These are phyloP conservation scores for cat (Felis catus) DNA, from an alignment of 2,113 vertebrate species.

Conservation along the genomic window F.catus_Fca126_mat1.0 CM031424.1:83984501-83985000, in stretches of 20 bases:
- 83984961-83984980: not conserved
- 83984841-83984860: not conserved
- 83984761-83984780: too few relatives aligned
- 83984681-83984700: too few relatives aligned
- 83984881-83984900: not conserved
- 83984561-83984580: too few relatives aligned
- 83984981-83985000: not conserved
- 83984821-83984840: not conserved
- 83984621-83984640: too few relatives aligned
- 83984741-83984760: too few relatives aligned
- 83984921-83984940: not conserved
- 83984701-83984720: too few relatives aligned
- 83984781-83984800: not conserved
- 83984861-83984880: not conserved
- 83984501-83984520: not conserved
- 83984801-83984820: not conserved
- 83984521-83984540: not conserved
- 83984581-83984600: too few relatives aligned
- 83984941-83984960: not conserved
- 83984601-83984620: too few relatives aligned
- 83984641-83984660: too few relatives aligned
- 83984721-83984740: too few relatives aligned
- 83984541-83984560: not conserved
- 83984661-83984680: too few relatives aligned
- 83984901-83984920: not conserved